Evolutionary conservation across 2,113 vertebrate genomes (phyloP).

Genomic region (Parus major): DNA sequence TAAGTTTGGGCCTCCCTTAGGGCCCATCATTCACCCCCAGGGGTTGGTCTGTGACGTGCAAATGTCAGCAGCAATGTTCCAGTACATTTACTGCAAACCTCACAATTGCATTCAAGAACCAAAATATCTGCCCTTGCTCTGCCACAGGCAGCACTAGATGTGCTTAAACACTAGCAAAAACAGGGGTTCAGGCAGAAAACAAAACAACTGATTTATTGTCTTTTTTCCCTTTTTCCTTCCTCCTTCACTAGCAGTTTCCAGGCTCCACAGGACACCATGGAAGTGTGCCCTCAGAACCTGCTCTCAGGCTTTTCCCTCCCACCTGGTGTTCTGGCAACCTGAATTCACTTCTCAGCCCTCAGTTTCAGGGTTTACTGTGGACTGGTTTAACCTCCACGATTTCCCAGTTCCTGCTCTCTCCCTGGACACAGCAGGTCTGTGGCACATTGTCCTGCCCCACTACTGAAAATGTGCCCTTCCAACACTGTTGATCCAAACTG

Average conservation of each 20-base stretch:
- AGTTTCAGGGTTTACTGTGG: rapidly evolving
- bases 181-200: neutral
- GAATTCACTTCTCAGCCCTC: neutral
- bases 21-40: neutral
- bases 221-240: neutral
- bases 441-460: neutral
- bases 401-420: neutral
- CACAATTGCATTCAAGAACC: neutral
- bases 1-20: neutral
- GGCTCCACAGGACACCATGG: neutral
- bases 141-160: neutral
- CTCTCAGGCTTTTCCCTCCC: neutral
- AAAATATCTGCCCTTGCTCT: neutral
- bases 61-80: neutral
- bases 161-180: neutral
- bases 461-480: neutral
- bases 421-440: neutral
- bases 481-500: rapidly evolving
- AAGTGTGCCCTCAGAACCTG: neutral
- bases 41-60: neutral
- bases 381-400: rapidly evolving
- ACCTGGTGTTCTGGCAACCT: rapidly evolving
- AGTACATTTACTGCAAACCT: neutral
- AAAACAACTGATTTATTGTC: rapidly evolving
- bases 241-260: neutral